Base-by-base conservation (phyloP, 2,113 vertebrate species). In the Sylvia atricapilla region DNA sequence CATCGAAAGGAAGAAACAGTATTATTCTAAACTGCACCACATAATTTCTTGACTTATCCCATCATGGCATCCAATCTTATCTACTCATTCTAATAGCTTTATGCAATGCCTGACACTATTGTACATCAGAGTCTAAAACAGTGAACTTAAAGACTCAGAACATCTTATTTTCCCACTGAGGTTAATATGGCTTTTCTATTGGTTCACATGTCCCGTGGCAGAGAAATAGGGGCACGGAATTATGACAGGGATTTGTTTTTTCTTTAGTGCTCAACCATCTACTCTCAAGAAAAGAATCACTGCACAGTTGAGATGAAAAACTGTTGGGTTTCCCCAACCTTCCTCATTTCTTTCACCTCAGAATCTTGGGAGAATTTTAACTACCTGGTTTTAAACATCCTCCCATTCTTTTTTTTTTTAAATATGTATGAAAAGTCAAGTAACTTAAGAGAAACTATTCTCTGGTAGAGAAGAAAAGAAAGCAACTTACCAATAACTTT, bases 401-500 rank as follows among this genome's bases (percentile, higher is more conserved):
- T 35, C 8, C 15, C 18, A 4, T 27, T 46, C 15, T 44, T 28
- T 66, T 55, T 27, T 72, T 76, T 73, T 58, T 13, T n/a, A 85
- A 77, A 70, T 5, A 22, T 4, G 68, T 1, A 12, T 20, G 23
- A 52, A 76, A 83, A 75, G 25, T 35, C 5, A 78, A 72, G 41
- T n/a, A 82, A 53, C 14, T 16, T 3, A 30, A 33, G 9, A 50
- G 0, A 9, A 87, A 33, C 5, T 46, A 22, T 19, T 52, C 19
- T 53, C 20, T 68, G n/a, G 18, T 1, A 66, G 47, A 91, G 18
- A 89, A 79, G 33, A 60, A 50, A 81, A 79, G 16, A 87, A 69
- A 1, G 12, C 35, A 67, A 76, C 98, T 98, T 94, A 99, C 99
- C 99, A 99, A 91, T 5, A 99, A 98, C 89, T 99, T 99, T 6